These are phyloP conservation scores for Myocastor coypus DNA, from an alignment of 2,113 vertebrate species.

Conservation along the genomic window DNA sequence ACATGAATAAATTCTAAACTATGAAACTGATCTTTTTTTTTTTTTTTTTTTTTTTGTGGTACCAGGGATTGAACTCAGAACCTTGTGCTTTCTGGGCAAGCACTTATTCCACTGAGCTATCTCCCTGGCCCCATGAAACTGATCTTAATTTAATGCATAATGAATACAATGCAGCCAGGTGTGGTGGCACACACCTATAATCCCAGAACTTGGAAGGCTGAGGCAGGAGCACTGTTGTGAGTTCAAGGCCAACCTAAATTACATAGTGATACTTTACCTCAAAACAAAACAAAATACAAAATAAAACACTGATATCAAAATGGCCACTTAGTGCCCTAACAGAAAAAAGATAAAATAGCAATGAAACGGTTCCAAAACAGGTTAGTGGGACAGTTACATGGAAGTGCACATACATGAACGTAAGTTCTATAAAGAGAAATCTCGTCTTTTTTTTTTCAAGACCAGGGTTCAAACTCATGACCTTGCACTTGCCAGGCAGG, in stretches of 20 bases:
- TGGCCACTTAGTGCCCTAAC: background rate
- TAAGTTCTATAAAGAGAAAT: slow-evolving; percentile 28
- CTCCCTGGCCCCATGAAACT: too few species aligned
- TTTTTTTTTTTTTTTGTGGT: too few species aligned
- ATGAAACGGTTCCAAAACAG: too few species aligned
- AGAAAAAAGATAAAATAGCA: background rate
- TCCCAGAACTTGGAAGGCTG: background rate
- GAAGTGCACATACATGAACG: background rate
- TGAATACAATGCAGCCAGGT: background rate
- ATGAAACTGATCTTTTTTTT: too few species aligned
- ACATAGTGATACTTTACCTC: background rate
- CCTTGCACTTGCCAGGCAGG: too few species aligned
- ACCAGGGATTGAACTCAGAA: too few species aligned
- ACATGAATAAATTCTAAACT: slow-evolving; percentile 3
- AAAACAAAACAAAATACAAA: background rate
- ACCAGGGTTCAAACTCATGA: too few species aligned
- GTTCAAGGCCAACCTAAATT: background rate
- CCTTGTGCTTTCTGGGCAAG: too few species aligned
- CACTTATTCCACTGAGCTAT: too few species aligned
- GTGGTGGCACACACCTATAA: background rate
- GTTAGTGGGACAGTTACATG: background rate
- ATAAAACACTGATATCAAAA: background rate
- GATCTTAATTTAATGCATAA: background rate
- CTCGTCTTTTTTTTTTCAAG: too few species aligned
- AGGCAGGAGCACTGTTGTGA: background rate